phyloP scores from a whole-genome alignment of 2,888 invertebrate genomes.

The Noctua janthe region DNA sequence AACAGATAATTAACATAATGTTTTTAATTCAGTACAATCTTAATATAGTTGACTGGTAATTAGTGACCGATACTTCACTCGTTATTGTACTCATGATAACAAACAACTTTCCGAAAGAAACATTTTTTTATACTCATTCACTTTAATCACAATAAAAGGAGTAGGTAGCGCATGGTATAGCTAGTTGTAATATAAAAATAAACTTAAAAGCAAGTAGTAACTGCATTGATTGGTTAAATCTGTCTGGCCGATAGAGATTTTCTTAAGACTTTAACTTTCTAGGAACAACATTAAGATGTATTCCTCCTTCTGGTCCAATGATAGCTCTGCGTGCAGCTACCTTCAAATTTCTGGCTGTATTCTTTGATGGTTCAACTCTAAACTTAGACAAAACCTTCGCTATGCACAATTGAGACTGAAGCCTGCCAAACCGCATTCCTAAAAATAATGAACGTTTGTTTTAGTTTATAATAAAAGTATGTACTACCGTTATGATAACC shows the following conservation, averaged over 20 bases:
- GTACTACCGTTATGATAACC: background rate
- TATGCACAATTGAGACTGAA: conserved; percentile 73
- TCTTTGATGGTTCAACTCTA: conserved; percentile 68
- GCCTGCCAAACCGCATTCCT: conserved; percentile 77
- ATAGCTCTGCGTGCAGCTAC: conserved; percentile 45
- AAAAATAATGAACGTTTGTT: conserved; percentile 53
- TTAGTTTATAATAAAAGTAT: background rate
- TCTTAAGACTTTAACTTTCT: conserved; percentile 23
- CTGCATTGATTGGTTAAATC: background rate
- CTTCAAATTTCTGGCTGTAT: conserved; percentile 56
- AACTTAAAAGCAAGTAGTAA: no score
- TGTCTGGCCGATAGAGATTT: background rate
- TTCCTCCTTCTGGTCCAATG: conserved; percentile 58
- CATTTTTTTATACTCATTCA: no score
- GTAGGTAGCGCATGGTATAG: no score
- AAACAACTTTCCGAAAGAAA: no score
- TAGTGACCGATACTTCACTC: no score
- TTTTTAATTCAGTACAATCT: no score
- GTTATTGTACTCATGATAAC: no score
- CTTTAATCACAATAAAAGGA: no score
- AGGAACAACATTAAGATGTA: conserved; percentile 57
- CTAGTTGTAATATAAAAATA: no score
- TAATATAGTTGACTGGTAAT: no score
- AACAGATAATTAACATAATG: no score
- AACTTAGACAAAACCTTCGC: conserved; percentile 72